Evolutionary conservation across 2,888 invertebrate species (phyloP).

Genomic region (Microdon myrmicae): DNA sequence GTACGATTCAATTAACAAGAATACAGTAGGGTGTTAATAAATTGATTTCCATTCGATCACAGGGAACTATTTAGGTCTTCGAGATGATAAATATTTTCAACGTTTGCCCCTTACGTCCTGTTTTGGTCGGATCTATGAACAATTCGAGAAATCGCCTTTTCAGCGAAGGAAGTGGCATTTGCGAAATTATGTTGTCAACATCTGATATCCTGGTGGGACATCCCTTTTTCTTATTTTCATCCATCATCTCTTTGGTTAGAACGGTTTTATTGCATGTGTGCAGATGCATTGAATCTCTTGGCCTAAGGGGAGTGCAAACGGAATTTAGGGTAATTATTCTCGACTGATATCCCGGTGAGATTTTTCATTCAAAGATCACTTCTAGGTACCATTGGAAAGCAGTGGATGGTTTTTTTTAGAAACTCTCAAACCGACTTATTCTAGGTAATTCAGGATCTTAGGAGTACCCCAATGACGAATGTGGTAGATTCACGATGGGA

Average conservation of each 20-base stretch:
- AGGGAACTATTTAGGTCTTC: too few species aligned
- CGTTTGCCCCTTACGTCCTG: slow-evolving; percentile 13
- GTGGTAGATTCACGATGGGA: slow-evolving; percentile 34
- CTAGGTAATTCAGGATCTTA: not conserved
- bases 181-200: slow-evolving; percentile 46
- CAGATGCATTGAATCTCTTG: slow-evolving; percentile 27
- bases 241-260: slow-evolving; percentile 8
- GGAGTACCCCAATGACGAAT: slow-evolving; percentile 8
- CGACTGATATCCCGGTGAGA: slow-evolving; percentile 41
- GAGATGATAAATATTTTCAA: slow-evolving; percentile 34
- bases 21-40: slow-evolving; percentile 47
- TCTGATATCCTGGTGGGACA: slow-evolving; percentile 33
- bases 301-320: slow-evolving; percentile 9
- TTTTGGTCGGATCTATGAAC: slow-evolving; percentile 8
- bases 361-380: slow-evolving; percentile 41
- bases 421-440: slow-evolving; percentile 4
- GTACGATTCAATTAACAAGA: slow-evolving; percentile 45
- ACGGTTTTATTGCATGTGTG: slow-evolving; percentile 15
- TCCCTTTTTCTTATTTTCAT: slow-evolving; percentile 12
- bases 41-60: slow-evolving; percentile 42
- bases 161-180: slow-evolving; percentile 44
- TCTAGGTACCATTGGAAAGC: slow-evolving; percentile 19
- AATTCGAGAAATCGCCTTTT: slow-evolving; percentile 4
- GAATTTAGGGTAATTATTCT: slow-evolving; percentile 30
- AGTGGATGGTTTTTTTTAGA: slow-evolving; percentile 20